Evolutionary conservation across 1,140 invertebrate genomes (phyloP), one percentile per base, ranked within the genome.

Genomic region (Euura saliciscinereae): DNA sequence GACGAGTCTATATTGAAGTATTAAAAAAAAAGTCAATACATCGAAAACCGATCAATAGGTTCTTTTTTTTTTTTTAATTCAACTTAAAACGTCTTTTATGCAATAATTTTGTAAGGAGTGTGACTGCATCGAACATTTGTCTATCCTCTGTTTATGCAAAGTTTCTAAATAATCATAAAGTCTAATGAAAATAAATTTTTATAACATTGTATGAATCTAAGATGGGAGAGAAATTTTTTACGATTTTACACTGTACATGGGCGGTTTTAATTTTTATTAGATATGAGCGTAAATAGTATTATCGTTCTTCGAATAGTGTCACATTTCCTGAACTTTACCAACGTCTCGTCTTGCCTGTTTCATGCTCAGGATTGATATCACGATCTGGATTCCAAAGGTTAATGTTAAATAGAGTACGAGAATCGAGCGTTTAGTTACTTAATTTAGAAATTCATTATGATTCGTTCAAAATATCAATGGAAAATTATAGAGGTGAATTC

Each of bases 321-420:
- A 59, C 13, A n/a, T 59, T 59, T 59, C 51, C 51, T 11, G 51
- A 59, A 3, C 51, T 59, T 59, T 59, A 6, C 10, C 28, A 59
- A 59, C 51, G 13, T n/a, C 10, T 59, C 13, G 51, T 6, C 8
- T 59, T 59, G 51, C 8, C 51, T 59, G 51, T 59, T n/a, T 11
- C 51, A 59, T 59, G 13, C 51, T 59, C 10, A 3, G 3, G 51
- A 59, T 11, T 59, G 13, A 59, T 59, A 59, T 59, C 13, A 59
- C 13, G 51, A 59, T 59, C 13, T 59, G 46, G 3, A 11, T 59
- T n/a, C 51, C 51, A 59, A 59, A 59, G 51, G 51, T 59, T 59
- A 59, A 59, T 59, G 3, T 59, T 59, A 59, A 59, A 59, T 59
- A 59, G 51, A 59, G 51, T n/a, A 59, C 51, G 51, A n/a, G 51